Percentiles rank a stretch among this genome's conserved stretches.
Conservation (phyloP, 2,797 vertebrate genomes). For the Lacerta viridis region DNA sequence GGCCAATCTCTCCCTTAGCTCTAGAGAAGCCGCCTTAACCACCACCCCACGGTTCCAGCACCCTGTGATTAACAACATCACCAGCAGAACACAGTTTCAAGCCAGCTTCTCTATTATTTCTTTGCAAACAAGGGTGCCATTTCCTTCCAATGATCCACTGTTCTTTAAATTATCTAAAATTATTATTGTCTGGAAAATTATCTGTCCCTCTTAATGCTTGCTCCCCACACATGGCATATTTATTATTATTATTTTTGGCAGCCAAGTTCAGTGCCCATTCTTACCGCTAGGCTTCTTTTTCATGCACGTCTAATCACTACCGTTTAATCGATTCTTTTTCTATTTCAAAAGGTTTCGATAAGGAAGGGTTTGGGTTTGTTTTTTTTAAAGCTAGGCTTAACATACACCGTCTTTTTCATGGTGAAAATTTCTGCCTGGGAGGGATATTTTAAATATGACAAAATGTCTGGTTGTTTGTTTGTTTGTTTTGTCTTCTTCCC, state of each 20-base stretch:
- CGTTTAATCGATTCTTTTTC: neutral
- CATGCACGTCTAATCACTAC: neutral
- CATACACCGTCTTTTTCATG: too few species aligned
- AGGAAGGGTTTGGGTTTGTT: too few species aligned
- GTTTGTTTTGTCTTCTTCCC: too few species aligned
- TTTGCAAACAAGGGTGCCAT: neutral
- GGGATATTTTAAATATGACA: too few species aligned
- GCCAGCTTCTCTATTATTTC: rapidly evolving
- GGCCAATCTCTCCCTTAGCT: neutral
- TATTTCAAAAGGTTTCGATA: neutral
- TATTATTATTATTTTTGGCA: neutral
- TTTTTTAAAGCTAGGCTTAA: too few species aligned
- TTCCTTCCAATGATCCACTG: neutral
- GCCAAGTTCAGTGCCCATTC: neutral
- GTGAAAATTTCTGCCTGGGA: too few species aligned
- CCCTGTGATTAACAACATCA: neutral
- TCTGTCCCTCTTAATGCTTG: neutral
- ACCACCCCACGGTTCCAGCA: too few species aligned
- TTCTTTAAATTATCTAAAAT: neutral
- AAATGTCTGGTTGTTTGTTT: too few species aligned
- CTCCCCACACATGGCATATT: neutral
- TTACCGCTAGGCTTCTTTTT: neutral
- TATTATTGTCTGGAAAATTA: neutral
- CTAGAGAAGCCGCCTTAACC: neutral
- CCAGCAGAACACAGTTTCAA: rapidly evolving